These are phyloP conservation scores for Ormyrus thymus DNA, from an alignment of 2,888 invertebrate genomes.

Conservation along the genomic window DNA sequence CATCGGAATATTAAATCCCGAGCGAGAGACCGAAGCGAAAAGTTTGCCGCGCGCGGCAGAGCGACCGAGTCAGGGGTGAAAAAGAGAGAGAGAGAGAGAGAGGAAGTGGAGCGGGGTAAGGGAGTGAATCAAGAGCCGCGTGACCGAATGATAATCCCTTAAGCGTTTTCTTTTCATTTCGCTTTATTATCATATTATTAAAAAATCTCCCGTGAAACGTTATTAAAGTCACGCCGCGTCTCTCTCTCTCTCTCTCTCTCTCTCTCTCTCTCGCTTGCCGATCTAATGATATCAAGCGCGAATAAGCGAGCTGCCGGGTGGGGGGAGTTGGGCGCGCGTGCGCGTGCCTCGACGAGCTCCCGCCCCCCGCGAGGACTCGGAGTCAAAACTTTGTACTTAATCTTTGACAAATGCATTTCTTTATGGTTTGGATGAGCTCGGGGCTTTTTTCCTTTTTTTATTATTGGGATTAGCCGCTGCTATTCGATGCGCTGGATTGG, in stretches of 20 bases:
- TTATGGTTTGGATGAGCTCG: background rate
- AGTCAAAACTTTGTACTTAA: constrained; percentile 6
- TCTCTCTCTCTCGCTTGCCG: constrained; percentile 67
- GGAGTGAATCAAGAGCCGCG: constrained; percentile 56
- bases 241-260: constrained; percentile 67
- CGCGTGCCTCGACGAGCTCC: background rate
- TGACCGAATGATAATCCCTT: constrained; percentile 72
- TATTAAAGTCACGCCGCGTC: constrained; percentile 69
- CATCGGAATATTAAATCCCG: constrained; percentile 48
- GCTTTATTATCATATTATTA: constrained; percentile 74
- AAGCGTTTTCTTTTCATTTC: constrained; percentile 72
- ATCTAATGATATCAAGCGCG: constrained; percentile 73
- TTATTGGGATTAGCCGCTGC: background rate
- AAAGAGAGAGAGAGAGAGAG: constrained; percentile 12
- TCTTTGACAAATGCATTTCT: constrained; percentile 14
- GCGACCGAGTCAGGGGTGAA: background rate
- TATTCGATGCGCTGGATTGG: constrained; percentile 10
- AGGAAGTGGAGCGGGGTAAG: constrained; percentile 26
- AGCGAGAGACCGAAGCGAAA: constrained; percentile 46
- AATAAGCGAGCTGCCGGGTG: constrained; percentile 55
- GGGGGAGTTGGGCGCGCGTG: constrained; percentile 4
- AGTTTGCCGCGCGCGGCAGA: constrained; percentile 8
- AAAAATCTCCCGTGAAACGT: constrained; percentile 73
- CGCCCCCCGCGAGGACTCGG: background rate
- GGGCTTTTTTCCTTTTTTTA: background rate